Evolutionary conservation across 2,113 vertebrate genomes (phyloP).

Genomic region (Petromus typicus): DNA sequence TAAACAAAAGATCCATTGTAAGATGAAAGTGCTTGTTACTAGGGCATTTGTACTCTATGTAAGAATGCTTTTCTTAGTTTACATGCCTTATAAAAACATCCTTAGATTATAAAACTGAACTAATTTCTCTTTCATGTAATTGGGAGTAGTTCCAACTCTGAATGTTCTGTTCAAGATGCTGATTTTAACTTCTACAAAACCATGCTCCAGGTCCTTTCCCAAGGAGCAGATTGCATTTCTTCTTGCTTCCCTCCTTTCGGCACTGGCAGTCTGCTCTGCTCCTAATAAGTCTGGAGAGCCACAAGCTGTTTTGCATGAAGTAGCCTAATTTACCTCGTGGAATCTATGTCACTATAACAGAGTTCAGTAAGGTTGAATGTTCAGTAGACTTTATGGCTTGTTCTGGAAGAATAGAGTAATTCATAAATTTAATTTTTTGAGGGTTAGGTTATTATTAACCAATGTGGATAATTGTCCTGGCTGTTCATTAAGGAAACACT

Average conservation of each 20-base stretch:
- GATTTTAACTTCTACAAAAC: neutral
- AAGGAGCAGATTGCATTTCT: neutral
- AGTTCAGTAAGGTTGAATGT: conserved; percentile 15
- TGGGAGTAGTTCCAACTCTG: neutral
- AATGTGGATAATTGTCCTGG: neutral
- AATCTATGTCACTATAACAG: neutral
- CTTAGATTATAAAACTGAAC: neutral
- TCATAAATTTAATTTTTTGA: conserved; percentile 26
- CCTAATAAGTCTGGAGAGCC: neutral
- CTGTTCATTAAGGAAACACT: neutral
- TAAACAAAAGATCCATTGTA: neutral
- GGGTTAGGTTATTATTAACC: neutral
- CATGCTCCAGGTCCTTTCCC: neutral
- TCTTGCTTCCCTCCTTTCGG: neutral
- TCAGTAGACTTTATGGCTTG: neutral
- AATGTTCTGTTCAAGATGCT: neutral
- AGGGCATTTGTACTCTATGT: neutral
- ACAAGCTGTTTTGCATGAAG: neutral
- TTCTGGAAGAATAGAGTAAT: neutral
- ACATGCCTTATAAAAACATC: neutral
- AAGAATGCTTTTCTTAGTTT: neutral
- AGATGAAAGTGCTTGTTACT: neutral
- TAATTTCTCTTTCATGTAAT: neutral
- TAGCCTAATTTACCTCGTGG: conserved; percentile 13
- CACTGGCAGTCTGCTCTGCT: conserved; percentile 3